Base-by-base conservation (phyloP, 92 coral and sea anemone genomes). In the Meandrina meandrites region DNA sequence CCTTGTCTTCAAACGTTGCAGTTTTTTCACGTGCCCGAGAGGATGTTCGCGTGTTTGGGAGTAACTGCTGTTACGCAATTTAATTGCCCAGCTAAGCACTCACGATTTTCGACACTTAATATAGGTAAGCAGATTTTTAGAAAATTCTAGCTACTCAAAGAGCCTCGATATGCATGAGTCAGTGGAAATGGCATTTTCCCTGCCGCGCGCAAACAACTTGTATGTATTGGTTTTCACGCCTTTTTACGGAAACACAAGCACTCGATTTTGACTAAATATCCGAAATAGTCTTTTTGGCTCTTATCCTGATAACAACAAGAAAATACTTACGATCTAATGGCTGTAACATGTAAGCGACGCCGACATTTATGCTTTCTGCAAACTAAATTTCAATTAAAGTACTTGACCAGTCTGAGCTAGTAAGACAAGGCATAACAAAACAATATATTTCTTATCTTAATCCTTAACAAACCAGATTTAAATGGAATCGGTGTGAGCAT, bases 181-280 rank as follows among this genome's bases (percentile, higher is more conserved):
- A 66, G 71, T n/a, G 71, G 32, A 66, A 66, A 19, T 35, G 51
- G 13, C 45, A 73, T 73, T 73, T 73, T 73, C 78, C 78, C 51
- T 6, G 17, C 78, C 27, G 78, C 47, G 47, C 40, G 21, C 45
- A 16, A 71, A 71, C 45, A 40, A 40, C 45, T 40, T 40, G 40
- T 12, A 69, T 35, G 76, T 71, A 71, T 71, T 18, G 24, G 45
- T 34, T 73, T 73, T 73, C 78, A 19, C 78, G 78, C 78, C 78
- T 73, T 24, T 36, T 40, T 73, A 36, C 78, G 78, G 78, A 73
- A 73, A 40, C 51, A 19, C 78, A 18, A 73, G 78, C 8, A 37
- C 24, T 35, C 5, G 14, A 8, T 37, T 73, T 73, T 10, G 24
- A 35, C 22, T 73, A 1, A 73, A 34, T 21, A 68, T 73, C 47